Evolutionary conservation across 2,113 vertebrate species (phyloP), one percentile per base, ranked within the genome.

Genomic region (Neopipo cinnamomea): DNA sequence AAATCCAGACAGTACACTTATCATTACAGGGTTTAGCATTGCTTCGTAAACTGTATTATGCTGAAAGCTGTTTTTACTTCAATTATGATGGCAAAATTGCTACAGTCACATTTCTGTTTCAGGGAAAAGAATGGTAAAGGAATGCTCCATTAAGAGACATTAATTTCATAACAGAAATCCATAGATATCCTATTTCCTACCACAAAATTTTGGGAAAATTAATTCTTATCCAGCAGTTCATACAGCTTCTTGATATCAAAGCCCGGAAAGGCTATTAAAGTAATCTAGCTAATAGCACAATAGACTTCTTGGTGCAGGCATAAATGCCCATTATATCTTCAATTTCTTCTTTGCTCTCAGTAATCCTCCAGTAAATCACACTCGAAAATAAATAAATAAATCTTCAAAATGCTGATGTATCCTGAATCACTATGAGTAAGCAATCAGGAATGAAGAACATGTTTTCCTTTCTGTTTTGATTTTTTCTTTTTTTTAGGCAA

Each of bases 251-350:
- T 95, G 58, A 94, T 96, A 96, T 96, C 91, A 94, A 92, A 91
- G 81, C 70, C 88, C 68, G 47, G 71, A 96, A 95, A 93, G 47
- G 66, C 76, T 96, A 97, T 82, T 94, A 95, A 95, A 91, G 83
- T 89, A 95, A 97, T 81, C 87, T 95, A 95, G 61, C 63, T 95
- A 94, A 96, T 55, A 89, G 79, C 74, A 96, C 68, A 96, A 89
- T 79, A 87, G 52, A 88, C 80, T 95, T 93, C 81, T 89, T 91
- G 73, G 62, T 88, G 74, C 79, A 96, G 83, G 55, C 67, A 92
- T 95, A 96, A 95, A 94, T 75, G 53, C 42, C 84, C 47, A 86
- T 92, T 96, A 89, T 83, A 91, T 86, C 74, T 90, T 92, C 83
- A 84, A 87, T 92, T 92, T 90, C 49, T 3, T 88, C 85, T 74